Evolutionary conservation across 1,140 invertebrate genomes (phyloP), one percentile per base, ranked within the genome.

Genomic region (Acyrthosiphon pisum): DNA sequence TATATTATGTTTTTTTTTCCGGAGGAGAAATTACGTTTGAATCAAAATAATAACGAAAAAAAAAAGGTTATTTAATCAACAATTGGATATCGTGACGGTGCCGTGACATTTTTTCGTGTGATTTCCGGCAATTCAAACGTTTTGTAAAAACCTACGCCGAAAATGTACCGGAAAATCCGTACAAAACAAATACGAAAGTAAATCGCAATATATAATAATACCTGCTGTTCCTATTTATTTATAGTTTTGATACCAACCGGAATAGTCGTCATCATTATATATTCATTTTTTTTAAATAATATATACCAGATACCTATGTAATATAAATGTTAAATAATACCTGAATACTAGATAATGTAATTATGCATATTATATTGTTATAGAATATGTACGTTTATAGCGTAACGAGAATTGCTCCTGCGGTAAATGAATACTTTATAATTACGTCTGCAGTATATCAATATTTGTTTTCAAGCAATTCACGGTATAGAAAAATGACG

Each of bases 51-150:
- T 56, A 53, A 41, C 3, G 50, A 50, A 56, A 41, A 53, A n/a
- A 48, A 46, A 56, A 56, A 20, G n/a, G 11, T 89, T 37, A 90
- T 90, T 56, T 90, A 41, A 90, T 90, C 35, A 41, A 11, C 22
- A 41, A 90, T 41, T 41, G 50, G 88, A 90, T 90, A 60, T 90
- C 48, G 88, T 90, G 88, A 90, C 50, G 87, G 87, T 89, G 35
- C 87, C 87, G 87, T 90, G 88, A 88, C 87, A 50, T 48, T n/a
- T 48, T 50, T 48, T 60, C n/a, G 50, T 56, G 30, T 20, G 11
- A 41, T 60, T 56, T 90, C 88, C 88, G 88, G 88, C 88, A 37
- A 56, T 56, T 89, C 48, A 53, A 53, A 89, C 23, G 22, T 90
- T 56, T 90, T 90, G 8, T 90, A 4, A 53, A 56, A 90, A 56